Evolutionary conservation across 2,113 vertebrate genomes (phyloP).

Genomic region (Prunella fulvescens): DNA sequence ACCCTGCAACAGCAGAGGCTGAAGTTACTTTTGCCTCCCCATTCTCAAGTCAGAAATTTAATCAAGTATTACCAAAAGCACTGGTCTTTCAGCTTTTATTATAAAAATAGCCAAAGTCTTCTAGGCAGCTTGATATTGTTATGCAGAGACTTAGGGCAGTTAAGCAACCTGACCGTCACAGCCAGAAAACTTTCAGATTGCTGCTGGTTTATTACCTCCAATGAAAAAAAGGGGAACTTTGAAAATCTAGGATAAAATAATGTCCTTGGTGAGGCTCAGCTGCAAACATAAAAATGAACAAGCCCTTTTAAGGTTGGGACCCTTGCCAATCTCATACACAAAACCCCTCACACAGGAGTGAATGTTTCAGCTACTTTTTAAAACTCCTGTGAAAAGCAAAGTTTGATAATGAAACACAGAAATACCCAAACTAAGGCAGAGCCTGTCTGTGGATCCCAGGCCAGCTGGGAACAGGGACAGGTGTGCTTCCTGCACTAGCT

Average conservation of each 20-base stretch:
- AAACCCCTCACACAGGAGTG: background rate
- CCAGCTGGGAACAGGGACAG: rapidly evolving
- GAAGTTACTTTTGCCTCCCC: background rate
- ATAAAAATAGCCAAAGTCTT: background rate
- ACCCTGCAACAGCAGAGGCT: background rate
- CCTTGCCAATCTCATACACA: background rate
- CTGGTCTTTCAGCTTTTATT: background rate
- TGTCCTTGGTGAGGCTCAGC: background rate
- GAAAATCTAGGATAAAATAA: background rate
- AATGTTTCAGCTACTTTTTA: background rate
- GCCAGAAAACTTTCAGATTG: background rate
- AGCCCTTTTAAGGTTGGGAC: background rate
- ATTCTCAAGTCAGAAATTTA: background rate
- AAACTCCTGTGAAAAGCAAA: background rate
- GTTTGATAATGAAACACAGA: background rate
- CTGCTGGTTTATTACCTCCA: background rate
- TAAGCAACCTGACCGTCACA: background rate
- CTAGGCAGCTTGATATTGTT: background rate
- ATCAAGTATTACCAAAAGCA: background rate
- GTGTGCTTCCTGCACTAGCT: background rate
- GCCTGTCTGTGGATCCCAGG: background rate
- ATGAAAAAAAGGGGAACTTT: background rate
- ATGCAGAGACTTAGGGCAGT: background rate
- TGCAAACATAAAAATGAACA: background rate
- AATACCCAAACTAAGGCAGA: background rate